phyloP scores from a whole-genome alignment of 2,797 vertebrate species.

The Chrosomus eos region DNA sequence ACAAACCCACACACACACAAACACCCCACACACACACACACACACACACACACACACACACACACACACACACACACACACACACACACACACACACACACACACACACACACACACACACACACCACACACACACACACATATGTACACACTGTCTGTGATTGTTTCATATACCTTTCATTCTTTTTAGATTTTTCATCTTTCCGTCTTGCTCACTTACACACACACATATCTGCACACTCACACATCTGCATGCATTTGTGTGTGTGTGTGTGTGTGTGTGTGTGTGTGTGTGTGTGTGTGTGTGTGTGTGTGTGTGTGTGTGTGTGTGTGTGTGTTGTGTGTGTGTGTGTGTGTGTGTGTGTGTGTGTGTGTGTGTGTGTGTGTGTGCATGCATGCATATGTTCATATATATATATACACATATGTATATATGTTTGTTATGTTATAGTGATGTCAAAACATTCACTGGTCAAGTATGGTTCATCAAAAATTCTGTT shows the following conservation, averaged over 20 bases:
- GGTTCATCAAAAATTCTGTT: slow-evolving; percentile 22
- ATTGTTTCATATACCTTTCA: neutral
- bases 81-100: neutral
- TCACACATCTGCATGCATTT: slow-evolving; percentile 1
- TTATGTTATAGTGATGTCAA: neutral
- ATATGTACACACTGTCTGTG: neutral
- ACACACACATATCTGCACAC: neutral
- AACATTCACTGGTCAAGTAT: neutral
- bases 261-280: no score
- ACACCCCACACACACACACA: neutral
- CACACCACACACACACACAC: neutral
- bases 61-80: neutral
- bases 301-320: no score
- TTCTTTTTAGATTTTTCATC: neutral
- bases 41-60: neutral
- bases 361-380: no score
- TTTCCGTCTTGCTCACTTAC: neutral
- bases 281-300: no score
- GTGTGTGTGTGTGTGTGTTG: no score
- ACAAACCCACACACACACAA: no score
- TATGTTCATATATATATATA: neutral
- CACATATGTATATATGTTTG: no score
- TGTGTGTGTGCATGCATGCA: no score
- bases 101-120: neutral
- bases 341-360: no score